phyloP scores from a whole-genome alignment of 2,888 invertebrate species.

The Branchipolynoe longqiensis region DNA sequence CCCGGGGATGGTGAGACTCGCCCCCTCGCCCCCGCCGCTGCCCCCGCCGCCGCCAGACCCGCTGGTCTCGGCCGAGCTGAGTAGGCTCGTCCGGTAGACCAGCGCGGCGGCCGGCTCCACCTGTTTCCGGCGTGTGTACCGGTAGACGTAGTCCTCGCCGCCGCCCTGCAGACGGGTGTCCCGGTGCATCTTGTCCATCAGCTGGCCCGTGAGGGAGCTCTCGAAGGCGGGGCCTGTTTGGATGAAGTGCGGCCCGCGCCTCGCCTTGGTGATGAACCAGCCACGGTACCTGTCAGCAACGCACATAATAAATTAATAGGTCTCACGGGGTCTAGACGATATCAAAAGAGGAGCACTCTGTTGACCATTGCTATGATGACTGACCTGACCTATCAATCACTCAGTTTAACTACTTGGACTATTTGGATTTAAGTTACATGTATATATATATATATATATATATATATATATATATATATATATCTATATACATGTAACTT shows the following conservation, averaged over 20 bases:
- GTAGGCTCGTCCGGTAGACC: not conserved
- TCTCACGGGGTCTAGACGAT: no score
- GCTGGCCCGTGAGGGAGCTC: constrained; percentile 9
- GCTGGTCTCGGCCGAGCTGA: not conserved
- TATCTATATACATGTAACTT: no score
- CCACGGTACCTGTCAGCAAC: constrained; percentile 74
- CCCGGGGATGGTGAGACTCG: no score
- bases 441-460: no score
- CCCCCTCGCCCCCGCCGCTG: not conserved
- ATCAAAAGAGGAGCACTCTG: no score
- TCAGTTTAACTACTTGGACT: no score
- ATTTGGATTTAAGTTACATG: no score
- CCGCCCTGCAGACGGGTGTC: not conserved
- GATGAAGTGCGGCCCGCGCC: constrained; percentile 72
- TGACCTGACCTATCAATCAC: no score
- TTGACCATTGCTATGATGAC: no score
- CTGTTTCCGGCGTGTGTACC: constrained; percentile 2
- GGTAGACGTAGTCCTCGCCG: constrained; percentile 17
- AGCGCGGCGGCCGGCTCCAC: constrained; percentile 6
- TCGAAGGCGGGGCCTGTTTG: constrained; percentile 67
- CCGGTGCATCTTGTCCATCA: constrained; percentile 37
- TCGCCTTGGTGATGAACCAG: constrained; percentile 71
- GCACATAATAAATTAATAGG: no score
- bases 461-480: no score
- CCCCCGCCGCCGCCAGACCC: not conserved